A percentile compares a stretch with the other conserved stretches of the same genome.
Conservation (phyloP, 2,888 invertebrate species). For the Calameuta idolon region DNA sequence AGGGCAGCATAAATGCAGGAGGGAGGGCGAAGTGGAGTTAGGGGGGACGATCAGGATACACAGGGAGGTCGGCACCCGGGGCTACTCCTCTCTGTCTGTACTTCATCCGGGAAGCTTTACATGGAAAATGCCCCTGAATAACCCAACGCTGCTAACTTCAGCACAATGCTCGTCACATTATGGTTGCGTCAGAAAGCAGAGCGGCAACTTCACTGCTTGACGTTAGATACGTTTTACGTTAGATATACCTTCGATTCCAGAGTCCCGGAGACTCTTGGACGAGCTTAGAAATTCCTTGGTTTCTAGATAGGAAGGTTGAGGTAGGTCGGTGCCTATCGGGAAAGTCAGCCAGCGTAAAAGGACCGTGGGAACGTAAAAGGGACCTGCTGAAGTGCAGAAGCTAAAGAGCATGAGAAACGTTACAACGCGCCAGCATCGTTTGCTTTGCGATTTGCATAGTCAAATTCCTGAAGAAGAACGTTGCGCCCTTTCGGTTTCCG, state of each 20-base stretch:
- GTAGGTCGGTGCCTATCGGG: neutral
- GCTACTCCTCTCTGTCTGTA: slow-evolving; percentile 54
- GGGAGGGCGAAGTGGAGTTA: slow-evolving; percentile 46
- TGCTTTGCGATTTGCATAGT: neutral
- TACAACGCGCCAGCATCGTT: neutral
- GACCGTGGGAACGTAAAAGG: neutral
- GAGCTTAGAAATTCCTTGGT: neutral
- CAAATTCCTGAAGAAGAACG: neutral
- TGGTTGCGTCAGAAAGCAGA: slow-evolving; percentile 51
- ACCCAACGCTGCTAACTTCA: slow-evolving; percentile 55
- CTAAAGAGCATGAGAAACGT: neutral
- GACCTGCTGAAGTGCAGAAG: neutral
- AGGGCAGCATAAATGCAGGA: slow-evolving; percentile 15
- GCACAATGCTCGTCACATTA: slow-evolving; percentile 61
- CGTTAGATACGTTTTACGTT: neutral
- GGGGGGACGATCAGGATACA: slow-evolving; percentile 55
- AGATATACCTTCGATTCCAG: neutral
- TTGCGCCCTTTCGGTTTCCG: neutral
- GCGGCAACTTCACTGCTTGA: neutral
- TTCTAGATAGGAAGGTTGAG: neutral
- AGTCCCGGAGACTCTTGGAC: neutral
- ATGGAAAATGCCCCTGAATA: slow-evolving; percentile 60
- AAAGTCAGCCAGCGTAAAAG: neutral
- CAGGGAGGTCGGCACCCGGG: slow-evolving; percentile 55
- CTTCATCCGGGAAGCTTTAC: slow-evolving; percentile 51